Evolutionary conservation across 2,113 vertebrate species (phyloP), one percentile per base, ranked within the genome.

Genomic region (Neotoma lepida): DNA sequence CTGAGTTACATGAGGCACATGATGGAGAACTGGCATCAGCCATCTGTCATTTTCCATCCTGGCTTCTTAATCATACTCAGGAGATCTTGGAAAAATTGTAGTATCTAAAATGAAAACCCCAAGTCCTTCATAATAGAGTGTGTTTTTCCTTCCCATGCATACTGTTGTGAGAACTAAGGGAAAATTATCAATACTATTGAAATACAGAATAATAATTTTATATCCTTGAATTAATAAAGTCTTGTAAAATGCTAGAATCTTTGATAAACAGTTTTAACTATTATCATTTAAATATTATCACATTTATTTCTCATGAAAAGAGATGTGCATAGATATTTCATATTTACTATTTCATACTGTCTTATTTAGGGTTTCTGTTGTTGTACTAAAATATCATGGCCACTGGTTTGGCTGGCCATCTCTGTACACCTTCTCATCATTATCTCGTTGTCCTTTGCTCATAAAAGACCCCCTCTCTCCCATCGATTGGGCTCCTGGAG

Each of bases 181-280:
- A 39, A 44, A 81, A 61, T 84, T 13, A 64, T 56, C 8, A 68
- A 9, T 93, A 41, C n/a, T 63, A 39, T 46, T 66, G 9, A 64
- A 64, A 35, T 64, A 46, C 5, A 44, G 26, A 86, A 86, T 33
- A 71, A 12, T 6, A 51, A 41, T 66, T 95, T 84, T 68, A 90
- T 61, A 54, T 56, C 2, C 6, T 39, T 61, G 7, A 33, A 74
- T 66, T 84, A 80, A 66, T 74, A 54, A 84, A 78, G 46, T 28
- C 13, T 30, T 86, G 22, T 64, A 15, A 74, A 58, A 14, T 61
- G 18, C 9, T 14, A 64, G 17, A 87, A 26, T 85, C 22, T n/a
- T 74, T 76, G 12, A 81, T 63, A 91, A 81, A 74, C 68, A 89
- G 86, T 93, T 90, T 64, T 61, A 93, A 81, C 39, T 39, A 22